Percentiles rank a stretch among this genome's conserved stretches.
phyloP scores from a whole-genome alignment of 2,888 invertebrate species.

The Synanthedon myopaeformis region DNA sequence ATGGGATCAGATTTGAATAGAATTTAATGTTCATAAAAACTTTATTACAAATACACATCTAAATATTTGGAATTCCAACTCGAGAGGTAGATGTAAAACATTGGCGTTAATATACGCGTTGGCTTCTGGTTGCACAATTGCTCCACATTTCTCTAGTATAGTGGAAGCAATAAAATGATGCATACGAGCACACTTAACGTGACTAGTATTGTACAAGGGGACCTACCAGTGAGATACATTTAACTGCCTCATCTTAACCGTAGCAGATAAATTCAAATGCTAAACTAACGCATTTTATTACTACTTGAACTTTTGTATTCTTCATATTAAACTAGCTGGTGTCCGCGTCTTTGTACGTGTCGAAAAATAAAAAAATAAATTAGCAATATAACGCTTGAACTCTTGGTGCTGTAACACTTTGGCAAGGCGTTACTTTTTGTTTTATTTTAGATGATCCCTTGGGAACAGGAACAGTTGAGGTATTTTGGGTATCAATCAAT shows the following conservation, averaged over 20 bases:
- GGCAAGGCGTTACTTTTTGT: too few species aligned
- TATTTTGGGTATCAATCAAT: too few species aligned
- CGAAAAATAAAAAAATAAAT: too few species aligned
- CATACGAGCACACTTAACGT: not conserved
- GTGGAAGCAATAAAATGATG: not conserved
- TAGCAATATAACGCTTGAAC: too few species aligned
- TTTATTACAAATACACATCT: not conserved
- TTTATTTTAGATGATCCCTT: too few species aligned
- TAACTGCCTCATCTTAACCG: slow-evolving; percentile 15
- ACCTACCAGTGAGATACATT: slow-evolving; percentile 12
- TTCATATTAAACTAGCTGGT: too few species aligned
- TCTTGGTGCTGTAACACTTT: too few species aligned
- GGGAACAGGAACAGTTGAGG: too few species aligned
- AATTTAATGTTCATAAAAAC: not conserved
- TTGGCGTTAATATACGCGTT: not conserved
- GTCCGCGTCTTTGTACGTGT: too few species aligned
- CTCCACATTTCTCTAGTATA: not conserved
- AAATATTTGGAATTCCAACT: not conserved
- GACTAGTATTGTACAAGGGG: slow-evolving; percentile 1
- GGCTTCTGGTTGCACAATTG: not conserved
- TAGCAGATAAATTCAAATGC: slow-evolving; percentile 11
- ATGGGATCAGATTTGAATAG: not conserved
- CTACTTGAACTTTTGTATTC: too few species aligned
- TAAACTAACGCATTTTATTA: too few species aligned
- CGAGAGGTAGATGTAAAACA: not conserved